phyloP scores from a whole-genome alignment of 2,797 vertebrate species.

The Lagorchestes hirsutus region DNA sequence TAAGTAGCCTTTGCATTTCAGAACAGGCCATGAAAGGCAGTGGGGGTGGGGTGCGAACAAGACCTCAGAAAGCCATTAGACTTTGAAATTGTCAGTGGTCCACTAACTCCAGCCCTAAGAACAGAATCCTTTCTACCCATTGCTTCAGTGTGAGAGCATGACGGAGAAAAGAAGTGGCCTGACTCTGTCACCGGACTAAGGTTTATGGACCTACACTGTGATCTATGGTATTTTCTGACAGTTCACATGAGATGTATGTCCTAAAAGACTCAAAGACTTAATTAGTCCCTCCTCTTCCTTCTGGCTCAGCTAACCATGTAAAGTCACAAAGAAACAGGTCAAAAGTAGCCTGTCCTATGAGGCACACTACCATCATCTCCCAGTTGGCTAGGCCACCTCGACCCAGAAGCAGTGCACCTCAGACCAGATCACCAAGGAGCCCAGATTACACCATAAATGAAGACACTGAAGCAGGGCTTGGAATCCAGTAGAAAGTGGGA shows the following conservation, averaged over 20 bases:
- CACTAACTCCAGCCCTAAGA: background rate
- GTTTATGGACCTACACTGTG: background rate
- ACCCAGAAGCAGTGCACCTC: background rate
- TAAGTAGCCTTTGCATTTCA: background rate
- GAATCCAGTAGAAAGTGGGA: constrained; percentile 16
- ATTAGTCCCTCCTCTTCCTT: background rate
- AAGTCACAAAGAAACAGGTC: background rate
- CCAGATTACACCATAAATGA: background rate
- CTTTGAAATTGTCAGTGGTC: background rate
- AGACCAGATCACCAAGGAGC: rapidly evolving
- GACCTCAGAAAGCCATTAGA: background rate
- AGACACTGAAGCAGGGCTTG: constrained; percentile 36
- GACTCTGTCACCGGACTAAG: background rate
- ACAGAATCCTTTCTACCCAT: background rate
- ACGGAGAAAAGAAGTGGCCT: background rate
- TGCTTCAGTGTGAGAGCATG: constrained; percentile 10
- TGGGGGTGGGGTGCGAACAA: background rate
- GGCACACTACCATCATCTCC: background rate
- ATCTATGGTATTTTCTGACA: background rate
- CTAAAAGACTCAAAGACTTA: background rate
- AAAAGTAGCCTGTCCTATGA: background rate
- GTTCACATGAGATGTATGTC: background rate
- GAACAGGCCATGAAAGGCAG: background rate
- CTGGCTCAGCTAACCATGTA: background rate
- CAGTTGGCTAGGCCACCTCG: background rate